Base-by-base conservation (phyloP, 2,113 vertebrate genomes). In the Podarcis muralis region DNA sequence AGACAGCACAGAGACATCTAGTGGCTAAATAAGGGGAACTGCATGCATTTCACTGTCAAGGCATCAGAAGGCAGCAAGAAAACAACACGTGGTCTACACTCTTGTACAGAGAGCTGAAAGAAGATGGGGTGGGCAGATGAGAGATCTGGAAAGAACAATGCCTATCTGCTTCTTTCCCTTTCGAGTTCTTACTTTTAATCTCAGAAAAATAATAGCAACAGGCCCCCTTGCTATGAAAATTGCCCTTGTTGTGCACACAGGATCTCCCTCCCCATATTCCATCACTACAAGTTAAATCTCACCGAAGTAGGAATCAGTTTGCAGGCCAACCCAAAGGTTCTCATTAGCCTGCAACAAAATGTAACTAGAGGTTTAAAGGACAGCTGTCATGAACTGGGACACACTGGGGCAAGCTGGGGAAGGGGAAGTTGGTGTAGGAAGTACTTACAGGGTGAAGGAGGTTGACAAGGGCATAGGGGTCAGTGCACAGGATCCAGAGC, bases 1-100 rank as follows among this genome's bases (percentile, higher is more conserved):
- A 32, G 32, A 20, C 71, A 59, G 12, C 22, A 37, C 37, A 77
- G 87, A 66, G 87, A 83, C 87, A 83, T 68, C 87, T 88, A 83
- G 81, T 77, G 87, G 87, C 11, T 2, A 22, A 3, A 32, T 77
- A 30, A 23, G 30, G 81, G 57, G 59, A 62, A 68, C 27, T n/a
- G n/a, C 4, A 1, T 32, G 3, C 22, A 35, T 35, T 87, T 81
- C 37, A 6, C 48, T 32, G 11, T 57, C 22, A 35, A 71, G 30
- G 57, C 20, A 48, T 7, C 25, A 79, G n/a, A 30, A 25, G 85
- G 20, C 40, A 87, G 40, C 12, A 23, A 23, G 22, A 27, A 35
- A 80, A 53, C 48, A 48, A 48, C 43, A 43, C 43, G 43, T 43
- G 1, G 43, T 43, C 43, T 43, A 43, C 43, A 7, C 43, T 43